Evolutionary conservation across 2,113 vertebrate genomes (phyloP).

Genomic region (Bos javanicus): DNA sequence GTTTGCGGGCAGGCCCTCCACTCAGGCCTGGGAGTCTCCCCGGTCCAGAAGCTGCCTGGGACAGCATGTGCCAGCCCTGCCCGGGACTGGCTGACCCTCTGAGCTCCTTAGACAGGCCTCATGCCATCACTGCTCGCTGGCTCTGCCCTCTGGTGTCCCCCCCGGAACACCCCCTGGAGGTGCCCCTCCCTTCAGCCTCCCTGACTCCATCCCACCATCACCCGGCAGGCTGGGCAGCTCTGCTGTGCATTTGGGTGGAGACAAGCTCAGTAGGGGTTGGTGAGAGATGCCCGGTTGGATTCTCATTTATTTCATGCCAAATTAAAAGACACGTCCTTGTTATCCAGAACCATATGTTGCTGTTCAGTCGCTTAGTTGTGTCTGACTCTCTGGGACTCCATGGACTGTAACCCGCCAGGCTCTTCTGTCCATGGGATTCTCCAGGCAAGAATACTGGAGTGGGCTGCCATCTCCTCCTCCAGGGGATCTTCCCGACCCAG

Average conservation of each 20-base stretch:
- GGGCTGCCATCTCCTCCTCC: not conserved
- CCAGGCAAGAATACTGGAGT: not conserved
- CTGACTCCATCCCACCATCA: not conserved
- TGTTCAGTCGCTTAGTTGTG: too few relatives aligned
- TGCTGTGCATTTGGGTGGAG: fast-evolving
- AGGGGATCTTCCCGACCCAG: not conserved
- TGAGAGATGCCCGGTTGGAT: fast-evolving
- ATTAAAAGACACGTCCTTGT: fast-evolving
- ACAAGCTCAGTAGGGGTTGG: fast-evolving
- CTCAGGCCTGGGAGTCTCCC: not conserved
- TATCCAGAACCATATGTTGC: fast-evolving
- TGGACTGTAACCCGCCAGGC: too few relatives aligned
- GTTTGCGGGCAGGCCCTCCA: not conserved
- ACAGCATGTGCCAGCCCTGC: fast-evolving
- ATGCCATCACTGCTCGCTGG: fast-evolving
- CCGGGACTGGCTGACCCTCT: fast-evolving
- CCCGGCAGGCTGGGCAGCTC: fast-evolving
- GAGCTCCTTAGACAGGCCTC: not conserved
- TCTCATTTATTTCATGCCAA: fast-evolving
- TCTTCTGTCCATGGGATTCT: too few relatives aligned
- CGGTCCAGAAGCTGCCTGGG: fast-evolving
- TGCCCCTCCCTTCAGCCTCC: not conserved
- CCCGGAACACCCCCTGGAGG: not conserved
- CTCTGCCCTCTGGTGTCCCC: not conserved
- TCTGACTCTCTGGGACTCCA: too few relatives aligned